Conservation (phyloP, 2,888 invertebrate genomes). For the Metopia argyrocephala region DNA sequence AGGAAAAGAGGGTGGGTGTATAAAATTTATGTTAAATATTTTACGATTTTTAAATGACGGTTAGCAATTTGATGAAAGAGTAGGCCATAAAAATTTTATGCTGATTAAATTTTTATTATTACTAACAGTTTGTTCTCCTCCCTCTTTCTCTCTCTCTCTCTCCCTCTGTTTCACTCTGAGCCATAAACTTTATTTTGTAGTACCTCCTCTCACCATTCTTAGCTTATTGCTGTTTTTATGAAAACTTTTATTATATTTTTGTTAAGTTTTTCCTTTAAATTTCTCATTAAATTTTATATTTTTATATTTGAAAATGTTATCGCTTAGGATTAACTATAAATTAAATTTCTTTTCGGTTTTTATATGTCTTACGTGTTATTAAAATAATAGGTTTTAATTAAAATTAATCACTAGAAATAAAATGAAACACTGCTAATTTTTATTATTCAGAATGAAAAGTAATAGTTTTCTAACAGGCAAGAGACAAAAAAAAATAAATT, state of each 20-base stretch:
- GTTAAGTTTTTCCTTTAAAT: not conserved
- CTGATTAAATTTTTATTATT: conserved; percentile 62
- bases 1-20: not conserved
- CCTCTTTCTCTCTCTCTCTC: not conserved
- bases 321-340: conserved; percentile 40
- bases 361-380: conserved; percentile 39
- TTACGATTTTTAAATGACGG: conserved; percentile 63
- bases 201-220: conserved; percentile 1
- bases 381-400: conserved; percentile 54
- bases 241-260: not conserved
- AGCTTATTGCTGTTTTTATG: not conserved
- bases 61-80: conserved; percentile 55
- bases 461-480: too few species aligned
- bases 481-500: too few species aligned
- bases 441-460: not conserved
- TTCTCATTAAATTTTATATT: not conserved
- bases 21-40: conserved; percentile 60
- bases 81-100: conserved; percentile 60
- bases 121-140: conserved; percentile 19
- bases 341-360: conserved; percentile 45
- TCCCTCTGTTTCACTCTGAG: not conserved
- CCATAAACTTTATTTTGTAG: not conserved
- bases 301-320: conserved; percentile 35
- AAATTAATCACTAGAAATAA: conserved; percentile 40
- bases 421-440: conserved; percentile 36